Percentiles rank a stretch among this genome's conserved stretches.
Conservation (phyloP, 2,797 vertebrate species). For the Tangara arthus region DNA sequence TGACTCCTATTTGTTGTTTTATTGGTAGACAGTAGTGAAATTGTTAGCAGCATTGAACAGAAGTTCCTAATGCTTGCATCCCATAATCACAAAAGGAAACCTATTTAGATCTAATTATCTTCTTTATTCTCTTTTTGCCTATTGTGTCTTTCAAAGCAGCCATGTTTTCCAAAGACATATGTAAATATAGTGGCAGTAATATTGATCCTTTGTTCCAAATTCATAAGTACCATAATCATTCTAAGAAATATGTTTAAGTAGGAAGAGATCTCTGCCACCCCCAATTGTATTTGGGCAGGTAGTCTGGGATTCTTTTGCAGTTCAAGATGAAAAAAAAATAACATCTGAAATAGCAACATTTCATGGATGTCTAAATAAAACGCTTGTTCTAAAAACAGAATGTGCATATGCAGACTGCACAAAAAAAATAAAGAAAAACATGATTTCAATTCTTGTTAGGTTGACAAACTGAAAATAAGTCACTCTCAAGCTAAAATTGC, state of each 20-base stretch:
- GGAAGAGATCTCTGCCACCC: neutral
- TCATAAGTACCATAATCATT: neutral
- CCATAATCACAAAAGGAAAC: neutral
- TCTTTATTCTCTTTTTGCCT: neutral
- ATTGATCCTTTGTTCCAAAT: neutral
- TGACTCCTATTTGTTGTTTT: neutral
- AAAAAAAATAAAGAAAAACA: neutral
- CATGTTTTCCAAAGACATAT: neutral
- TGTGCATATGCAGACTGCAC: neutral
- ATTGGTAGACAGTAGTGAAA: neutral
- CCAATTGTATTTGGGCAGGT: neutral
- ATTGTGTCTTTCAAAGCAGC: neutral
- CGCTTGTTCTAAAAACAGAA: neutral
- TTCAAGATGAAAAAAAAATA: neutral
- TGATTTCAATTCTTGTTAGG: neutral
- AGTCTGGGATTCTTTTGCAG: neutral
- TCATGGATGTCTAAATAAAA: conserved; percentile 1
- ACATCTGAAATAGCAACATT: neutral
- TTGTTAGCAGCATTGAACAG: neutral
- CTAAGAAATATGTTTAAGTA: neutral
- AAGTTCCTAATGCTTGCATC: neutral
- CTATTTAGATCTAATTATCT: neutral
- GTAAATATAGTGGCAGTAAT: neutral
- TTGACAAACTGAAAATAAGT: conserved; percentile 7
- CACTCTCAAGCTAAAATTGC: neutral